Conservation (phyloP, 2,113 vertebrate genomes). For the Catagonus wagneri region DNA sequence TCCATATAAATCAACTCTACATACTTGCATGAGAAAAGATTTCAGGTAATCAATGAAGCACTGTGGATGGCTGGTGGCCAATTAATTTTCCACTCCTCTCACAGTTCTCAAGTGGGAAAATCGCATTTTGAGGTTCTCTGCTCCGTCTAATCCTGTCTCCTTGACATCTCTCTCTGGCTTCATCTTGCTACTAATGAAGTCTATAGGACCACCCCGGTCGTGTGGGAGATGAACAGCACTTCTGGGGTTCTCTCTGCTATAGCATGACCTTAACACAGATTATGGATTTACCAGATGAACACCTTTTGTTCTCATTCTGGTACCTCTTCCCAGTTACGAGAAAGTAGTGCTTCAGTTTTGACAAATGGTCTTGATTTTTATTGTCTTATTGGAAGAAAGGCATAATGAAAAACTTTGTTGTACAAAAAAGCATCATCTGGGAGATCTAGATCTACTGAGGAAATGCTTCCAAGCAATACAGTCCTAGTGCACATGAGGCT, state of each 20-base stretch:
- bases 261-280: conserved; percentile 75
- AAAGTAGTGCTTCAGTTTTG: conserved; percentile 67
- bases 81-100: conserved; percentile 60
- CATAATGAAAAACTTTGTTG: conserved; percentile 68
- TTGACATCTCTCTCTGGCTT: conserved; percentile 74
- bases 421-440: conserved; percentile 51
- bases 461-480: not conserved
- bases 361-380: conserved; percentile 70
- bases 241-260: conserved; percentile 66
- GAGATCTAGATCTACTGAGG: not conserved
- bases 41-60: conserved; percentile 43
- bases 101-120: conserved; percentile 61
- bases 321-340: conserved; percentile 61
- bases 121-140: conserved; percentile 55
- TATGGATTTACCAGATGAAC: conserved; percentile 59
- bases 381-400: conserved; percentile 74
- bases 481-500: not conserved
- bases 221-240: conserved; percentile 61
- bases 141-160: conserved; percentile 23
- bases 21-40: conserved; percentile 39
- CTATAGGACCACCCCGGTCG: conserved; percentile 57
- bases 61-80: not conserved
- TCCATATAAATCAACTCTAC: not conserved
- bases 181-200: conserved; percentile 77
- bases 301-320: not conserved